A percentile compares a stretch with the other conserved stretches of the same genome.
These are phyloP conservation scores for Synergus umbraculus DNA, from an alignment of 2,888 invertebrate species.

Conservation along the genomic window DNA sequence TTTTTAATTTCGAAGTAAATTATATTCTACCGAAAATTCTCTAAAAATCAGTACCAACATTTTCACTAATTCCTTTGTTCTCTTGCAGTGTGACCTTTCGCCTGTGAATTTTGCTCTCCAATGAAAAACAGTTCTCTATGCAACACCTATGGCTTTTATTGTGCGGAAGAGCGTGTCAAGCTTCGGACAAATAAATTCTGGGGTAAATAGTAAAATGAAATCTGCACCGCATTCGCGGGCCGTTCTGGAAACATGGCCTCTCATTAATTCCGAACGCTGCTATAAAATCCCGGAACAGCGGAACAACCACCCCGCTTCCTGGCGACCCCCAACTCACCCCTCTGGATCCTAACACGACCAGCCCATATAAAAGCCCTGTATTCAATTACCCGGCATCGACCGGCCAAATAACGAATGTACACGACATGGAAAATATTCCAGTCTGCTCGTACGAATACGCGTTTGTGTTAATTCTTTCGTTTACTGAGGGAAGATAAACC, in stretches of 20 bases:
- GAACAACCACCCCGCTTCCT: slow-evolving; percentile 61
- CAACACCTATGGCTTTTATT: slow-evolving; percentile 17
- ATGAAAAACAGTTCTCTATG: slow-evolving; percentile 3
- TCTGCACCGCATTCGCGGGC: slow-evolving; percentile 63
- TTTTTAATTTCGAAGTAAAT: background rate
- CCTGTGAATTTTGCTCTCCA: background rate
- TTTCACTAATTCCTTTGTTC: background rate
- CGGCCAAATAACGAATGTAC: slow-evolving; percentile 69
- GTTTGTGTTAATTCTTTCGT: slow-evolving; percentile 30
- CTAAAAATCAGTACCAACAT: background rate
- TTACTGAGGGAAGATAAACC: slow-evolving; percentile 25
- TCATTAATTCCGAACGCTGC: slow-evolving; percentile 69
- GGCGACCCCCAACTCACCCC: slow-evolving; percentile 45
- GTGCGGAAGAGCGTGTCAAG: slow-evolving; percentile 29
- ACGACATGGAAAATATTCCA: slow-evolving; percentile 66
- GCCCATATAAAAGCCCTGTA: slow-evolving; percentile 67
- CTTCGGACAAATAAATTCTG: slow-evolving; percentile 63
- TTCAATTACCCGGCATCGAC: slow-evolving; percentile 71
- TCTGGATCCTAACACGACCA: slow-evolving; percentile 30
- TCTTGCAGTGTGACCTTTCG: background rate
- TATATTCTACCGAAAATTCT: background rate
- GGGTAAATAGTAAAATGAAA: slow-evolving; percentile 70
- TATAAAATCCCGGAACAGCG: slow-evolving; percentile 65
- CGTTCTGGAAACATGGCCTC: slow-evolving; percentile 68
- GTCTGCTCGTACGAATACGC: slow-evolving; percentile 24